Percentiles rank a stretch among this genome's conserved stretches.
Conservation (phyloP, 2,888 invertebrate genomes). For the Selenia dentaria region DNA sequence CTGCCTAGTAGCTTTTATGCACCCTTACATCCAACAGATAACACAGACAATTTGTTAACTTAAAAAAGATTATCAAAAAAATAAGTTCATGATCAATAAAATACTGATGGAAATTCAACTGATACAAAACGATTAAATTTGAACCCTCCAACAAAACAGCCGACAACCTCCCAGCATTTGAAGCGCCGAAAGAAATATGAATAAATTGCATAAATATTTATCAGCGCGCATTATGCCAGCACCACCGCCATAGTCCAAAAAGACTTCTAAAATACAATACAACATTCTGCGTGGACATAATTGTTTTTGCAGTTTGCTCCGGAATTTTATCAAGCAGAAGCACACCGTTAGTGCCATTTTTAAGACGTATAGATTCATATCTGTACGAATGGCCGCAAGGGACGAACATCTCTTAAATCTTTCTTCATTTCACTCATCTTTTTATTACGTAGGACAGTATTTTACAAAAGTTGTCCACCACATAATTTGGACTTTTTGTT, state of each 20-base stretch:
- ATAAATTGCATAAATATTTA: constrained; percentile 82
- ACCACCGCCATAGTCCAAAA: constrained; percentile 57
- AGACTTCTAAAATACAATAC: constrained; percentile 60
- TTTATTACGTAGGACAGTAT: constrained; percentile 38
- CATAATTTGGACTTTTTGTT: constrained; percentile 31
- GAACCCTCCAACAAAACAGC: constrained; percentile 19
- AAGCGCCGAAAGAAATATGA: constrained; percentile 57
- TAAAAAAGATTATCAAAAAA: no score
- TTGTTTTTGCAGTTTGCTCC: constrained; percentile 74
- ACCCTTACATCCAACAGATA: no score
- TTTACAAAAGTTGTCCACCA: constrained; percentile 35
- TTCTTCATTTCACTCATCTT: constrained; percentile 36
- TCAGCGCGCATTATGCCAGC: constrained; percentile 67
- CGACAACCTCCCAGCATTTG: constrained; percentile 30
- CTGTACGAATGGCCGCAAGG: constrained; percentile 36
- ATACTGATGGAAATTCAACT: background rate
- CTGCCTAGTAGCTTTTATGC: background rate
- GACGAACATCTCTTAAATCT: constrained; percentile 30
- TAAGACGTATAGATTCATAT: constrained; percentile 50
- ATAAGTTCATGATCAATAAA: no score
- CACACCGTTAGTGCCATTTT: constrained; percentile 77
- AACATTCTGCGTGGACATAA: constrained; percentile 69
- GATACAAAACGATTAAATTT: constrained; percentile 20
- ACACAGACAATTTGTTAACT: no score
- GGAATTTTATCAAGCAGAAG: constrained; percentile 64